Conservation (phyloP, 2,797 vertebrate genomes). For the Tadarida brasiliensis region DNA sequence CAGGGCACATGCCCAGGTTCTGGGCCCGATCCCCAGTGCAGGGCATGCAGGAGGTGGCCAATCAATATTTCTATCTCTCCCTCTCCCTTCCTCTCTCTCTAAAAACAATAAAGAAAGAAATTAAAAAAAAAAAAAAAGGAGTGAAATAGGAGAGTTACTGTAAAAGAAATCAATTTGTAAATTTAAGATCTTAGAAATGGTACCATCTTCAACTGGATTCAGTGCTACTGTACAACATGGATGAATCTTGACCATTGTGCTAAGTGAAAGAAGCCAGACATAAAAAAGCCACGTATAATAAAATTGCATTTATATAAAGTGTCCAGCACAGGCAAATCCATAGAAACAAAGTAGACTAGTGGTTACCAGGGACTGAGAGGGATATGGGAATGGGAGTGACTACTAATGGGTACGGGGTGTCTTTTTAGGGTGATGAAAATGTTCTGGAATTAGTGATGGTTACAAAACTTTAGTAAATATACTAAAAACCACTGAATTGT, state of each 20-base stretch:
- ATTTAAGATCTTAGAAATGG: neutral
- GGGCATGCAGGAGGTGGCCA: too few species aligned
- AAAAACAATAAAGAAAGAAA: too few species aligned
- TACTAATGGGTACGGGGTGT: neutral
- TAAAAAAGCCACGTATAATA: neutral
- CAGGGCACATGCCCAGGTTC: too few species aligned
- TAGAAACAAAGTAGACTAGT: neutral
- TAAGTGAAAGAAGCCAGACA: neutral
- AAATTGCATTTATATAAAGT: neutral
- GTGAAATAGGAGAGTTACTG: neutral
- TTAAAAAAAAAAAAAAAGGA: too few species aligned
- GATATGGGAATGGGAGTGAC: neutral
- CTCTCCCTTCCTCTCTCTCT: too few species aligned
- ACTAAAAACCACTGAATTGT: conserved; percentile 30
- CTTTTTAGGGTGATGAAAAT: neutral
- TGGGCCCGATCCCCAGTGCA: too few species aligned
- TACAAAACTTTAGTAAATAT: neutral
- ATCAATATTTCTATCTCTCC: too few species aligned
- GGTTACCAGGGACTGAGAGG: neutral
- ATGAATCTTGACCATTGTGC: neutral
- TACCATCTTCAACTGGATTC: neutral
- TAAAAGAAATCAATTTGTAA: conserved; percentile 5
- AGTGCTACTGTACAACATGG: neutral
- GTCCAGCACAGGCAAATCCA: neutral
- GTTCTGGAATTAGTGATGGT: conserved; percentile 35